A percentile compares a stretch with the other conserved stretches of the same genome.
These are phyloP conservation scores for Nansenia antarctica DNA, from an alignment of 2,113 vertebrate species.

Conservation along the genomic window DNA sequence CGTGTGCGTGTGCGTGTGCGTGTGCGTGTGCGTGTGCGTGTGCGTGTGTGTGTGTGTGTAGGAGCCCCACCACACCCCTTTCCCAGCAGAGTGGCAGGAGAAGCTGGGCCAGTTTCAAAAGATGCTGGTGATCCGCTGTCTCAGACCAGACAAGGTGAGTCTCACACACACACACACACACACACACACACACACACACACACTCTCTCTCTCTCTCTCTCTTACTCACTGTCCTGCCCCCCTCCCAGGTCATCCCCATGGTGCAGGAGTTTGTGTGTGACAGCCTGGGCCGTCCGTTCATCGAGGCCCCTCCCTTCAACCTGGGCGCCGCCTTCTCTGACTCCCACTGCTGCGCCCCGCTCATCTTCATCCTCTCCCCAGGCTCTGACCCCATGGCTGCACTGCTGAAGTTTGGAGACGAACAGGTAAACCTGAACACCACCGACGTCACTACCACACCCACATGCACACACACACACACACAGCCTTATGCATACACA, in stretches of 20 bases:
- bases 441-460: neutral
- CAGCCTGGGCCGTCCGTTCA: constrained; percentile 78
- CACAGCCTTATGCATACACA: neutral
- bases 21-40: constrained; percentile 12
- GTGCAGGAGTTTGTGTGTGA: constrained; percentile 82
- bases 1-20: constrained; percentile 23
- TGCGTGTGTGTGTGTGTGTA: constrained; percentile 45
- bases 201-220: too few relatives aligned
- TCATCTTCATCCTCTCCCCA: constrained; percentile 86
- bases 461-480: neutral
- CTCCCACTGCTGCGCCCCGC: constrained; percentile 81
- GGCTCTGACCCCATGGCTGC: constrained; percentile 86
- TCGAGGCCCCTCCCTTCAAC: constrained; percentile 88
- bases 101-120: constrained; percentile 79
- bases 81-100: constrained; percentile 79
- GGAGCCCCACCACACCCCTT: constrained; percentile 77
- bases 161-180: neutral
- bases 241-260: constrained; percentile 81
- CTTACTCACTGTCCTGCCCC: too few relatives aligned
- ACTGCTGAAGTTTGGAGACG: constrained; percentile 85
- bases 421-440: constrained; percentile 73
- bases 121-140: constrained; percentile 85
- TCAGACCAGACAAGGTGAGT: constrained; percentile 85
- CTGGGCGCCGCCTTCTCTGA: constrained; percentile 82
- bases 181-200: neutral